These are phyloP conservation scores for Microtus ochrogaster DNA, from an alignment of 2,113 vertebrate species.

Conservation along the genomic window DNA sequence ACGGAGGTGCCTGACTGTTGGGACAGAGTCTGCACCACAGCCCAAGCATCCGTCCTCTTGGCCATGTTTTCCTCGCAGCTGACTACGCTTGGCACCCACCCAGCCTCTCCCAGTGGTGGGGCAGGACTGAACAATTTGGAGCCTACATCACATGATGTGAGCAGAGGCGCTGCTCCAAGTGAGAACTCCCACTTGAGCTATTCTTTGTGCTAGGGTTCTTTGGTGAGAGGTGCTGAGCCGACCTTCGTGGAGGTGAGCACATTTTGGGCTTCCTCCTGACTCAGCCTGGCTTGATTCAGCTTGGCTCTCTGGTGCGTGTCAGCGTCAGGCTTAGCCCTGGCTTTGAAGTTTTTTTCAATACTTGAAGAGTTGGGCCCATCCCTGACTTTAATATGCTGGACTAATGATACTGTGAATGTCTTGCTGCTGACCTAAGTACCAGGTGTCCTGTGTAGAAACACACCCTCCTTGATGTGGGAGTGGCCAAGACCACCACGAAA, in stretches of 20 bases:
- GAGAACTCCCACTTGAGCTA: not conserved
- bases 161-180: not conserved
- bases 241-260: not conserved
- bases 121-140: not conserved
- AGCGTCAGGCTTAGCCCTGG: conserved; percentile 18
- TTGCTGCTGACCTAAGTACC: conserved; percentile 36
- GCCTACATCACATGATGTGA: not conserved
- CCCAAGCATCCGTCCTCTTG: not conserved
- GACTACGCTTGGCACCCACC: not conserved
- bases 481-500: not conserved
- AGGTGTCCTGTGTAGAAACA: not conserved
- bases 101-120: not conserved
- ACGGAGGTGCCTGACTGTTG: not conserved
- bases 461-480: not conserved
- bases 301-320: not conserved
- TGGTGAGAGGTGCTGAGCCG: not conserved
- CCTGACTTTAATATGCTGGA: conserved; percentile 44
- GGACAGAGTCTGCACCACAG: not conserved
- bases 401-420: conserved; percentile 28
- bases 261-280: not conserved
- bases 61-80: not conserved
- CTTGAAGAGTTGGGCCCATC: not conserved
- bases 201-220: not conserved
- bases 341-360: conserved; percentile 54
- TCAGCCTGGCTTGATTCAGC: not conserved